Percentiles rank a stretch among this genome's conserved stretches.
Evolutionary conservation across 2,797 vertebrate genomes (phyloP).

Genomic region (Phoeniculus purpureus): DNA sequence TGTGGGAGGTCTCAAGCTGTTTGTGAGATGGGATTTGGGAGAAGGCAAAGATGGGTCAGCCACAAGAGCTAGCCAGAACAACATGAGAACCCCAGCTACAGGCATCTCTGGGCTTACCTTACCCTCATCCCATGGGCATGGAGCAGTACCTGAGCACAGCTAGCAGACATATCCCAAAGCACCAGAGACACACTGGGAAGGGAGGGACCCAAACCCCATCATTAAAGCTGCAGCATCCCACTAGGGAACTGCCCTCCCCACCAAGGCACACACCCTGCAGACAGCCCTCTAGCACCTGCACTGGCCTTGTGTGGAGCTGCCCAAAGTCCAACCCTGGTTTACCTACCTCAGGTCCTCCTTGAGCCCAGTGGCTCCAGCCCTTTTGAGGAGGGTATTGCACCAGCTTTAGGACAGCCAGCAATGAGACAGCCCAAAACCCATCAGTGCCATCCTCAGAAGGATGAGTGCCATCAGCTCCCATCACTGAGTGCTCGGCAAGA

Average conservation of each 20-base stretch:
- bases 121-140: neutral
- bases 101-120: neutral
- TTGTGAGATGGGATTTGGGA: neutral
- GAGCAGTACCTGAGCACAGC: neutral
- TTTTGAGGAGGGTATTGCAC: rapidly evolving
- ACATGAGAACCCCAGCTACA: rapidly evolving
- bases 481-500: neutral
- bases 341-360: neutral
- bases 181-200: too few relatives aligned
- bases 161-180: neutral
- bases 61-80: neutral
- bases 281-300: neutral
- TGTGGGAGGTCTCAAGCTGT: too few relatives aligned
- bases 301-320: neutral
- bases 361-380: rapidly evolving
- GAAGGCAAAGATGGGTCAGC: neutral
- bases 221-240: too few relatives aligned
- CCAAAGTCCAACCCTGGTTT: neutral
- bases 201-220: neutral
- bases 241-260: too few relatives aligned
- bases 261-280: rapidly evolving
- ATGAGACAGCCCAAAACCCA: neutral
- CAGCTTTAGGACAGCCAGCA: neutral
- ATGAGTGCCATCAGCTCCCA: neutral
- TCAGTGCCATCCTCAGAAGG: neutral